phyloP scores from a whole-genome alignment of 2,113 vertebrate species.

The Pheucticus melanocephalus region DNA sequence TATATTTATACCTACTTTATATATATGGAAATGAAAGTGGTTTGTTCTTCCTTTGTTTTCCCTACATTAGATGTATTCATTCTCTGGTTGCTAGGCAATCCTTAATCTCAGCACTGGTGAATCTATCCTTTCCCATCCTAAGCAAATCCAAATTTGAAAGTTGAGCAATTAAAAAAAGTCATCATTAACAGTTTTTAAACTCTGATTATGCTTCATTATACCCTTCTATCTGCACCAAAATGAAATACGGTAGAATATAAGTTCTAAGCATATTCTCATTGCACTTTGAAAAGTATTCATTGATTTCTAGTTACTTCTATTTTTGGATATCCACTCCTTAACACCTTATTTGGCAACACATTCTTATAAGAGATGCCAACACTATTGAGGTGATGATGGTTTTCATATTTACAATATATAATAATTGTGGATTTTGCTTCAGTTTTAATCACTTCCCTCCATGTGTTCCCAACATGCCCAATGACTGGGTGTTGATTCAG shows the following conservation, averaged over 20 bases:
- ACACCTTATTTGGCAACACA: background rate
- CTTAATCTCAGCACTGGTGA: background rate
- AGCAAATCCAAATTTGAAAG: conserved; percentile 1
- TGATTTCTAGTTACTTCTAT: accelerated
- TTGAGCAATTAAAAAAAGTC: background rate
- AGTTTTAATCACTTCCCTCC: background rate
- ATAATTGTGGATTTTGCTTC: background rate
- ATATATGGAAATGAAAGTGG: background rate
- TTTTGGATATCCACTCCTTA: background rate
- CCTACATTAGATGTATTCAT: background rate
- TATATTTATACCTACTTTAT: background rate
- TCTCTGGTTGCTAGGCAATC: background rate
- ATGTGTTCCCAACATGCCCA: background rate
- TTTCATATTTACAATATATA: background rate
- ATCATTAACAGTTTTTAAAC: background rate
- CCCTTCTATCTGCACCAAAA: background rate
- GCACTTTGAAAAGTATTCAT: background rate
- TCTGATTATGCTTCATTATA: background rate
- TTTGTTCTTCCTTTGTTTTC: background rate
- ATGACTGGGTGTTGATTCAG: accelerated
- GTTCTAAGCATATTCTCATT: background rate
- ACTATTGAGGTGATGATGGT: background rate
- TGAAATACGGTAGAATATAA: background rate
- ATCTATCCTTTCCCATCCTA: background rate
- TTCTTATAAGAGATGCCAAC: background rate